A percentile compares a stretch with the other conserved stretches of the same genome.
phyloP scores from a whole-genome alignment of 2,888 invertebrate species.

The Agrochola macilenta region DNA sequence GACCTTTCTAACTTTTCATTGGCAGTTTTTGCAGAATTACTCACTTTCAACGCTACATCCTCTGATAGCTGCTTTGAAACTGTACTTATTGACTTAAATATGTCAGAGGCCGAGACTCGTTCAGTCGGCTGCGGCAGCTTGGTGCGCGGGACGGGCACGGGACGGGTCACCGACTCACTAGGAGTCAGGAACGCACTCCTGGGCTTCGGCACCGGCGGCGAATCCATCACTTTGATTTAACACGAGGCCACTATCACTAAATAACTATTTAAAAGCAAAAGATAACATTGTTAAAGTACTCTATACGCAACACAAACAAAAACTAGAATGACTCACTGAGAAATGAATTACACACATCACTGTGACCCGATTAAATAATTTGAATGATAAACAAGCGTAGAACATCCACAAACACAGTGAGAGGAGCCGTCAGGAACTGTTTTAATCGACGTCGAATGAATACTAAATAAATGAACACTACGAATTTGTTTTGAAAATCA shows the following conservation, averaged over 20 bases:
- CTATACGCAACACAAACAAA: constrained; percentile 68
- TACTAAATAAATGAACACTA: constrained; percentile 23
- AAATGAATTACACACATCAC: constrained; percentile 61
- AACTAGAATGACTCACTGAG: constrained; percentile 69
- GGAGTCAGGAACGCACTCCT: constrained; percentile 75
- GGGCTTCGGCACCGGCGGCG: constrained; percentile 86
- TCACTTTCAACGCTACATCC: constrained; percentile 90
- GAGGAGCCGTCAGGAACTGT: constrained; percentile 6
- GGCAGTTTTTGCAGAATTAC: constrained; percentile 82
- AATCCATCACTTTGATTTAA: constrained; percentile 78
- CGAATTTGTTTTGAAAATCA: constrained; percentile 51
- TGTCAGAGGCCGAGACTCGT: constrained; percentile 82
- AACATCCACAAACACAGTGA: constrained; percentile 28
- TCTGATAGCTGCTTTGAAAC: constrained; percentile 91
- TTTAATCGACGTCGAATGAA: constrained; percentile 23
- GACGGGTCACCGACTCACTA: constrained; percentile 81
- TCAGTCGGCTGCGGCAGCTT: constrained; percentile 78
- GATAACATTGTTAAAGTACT: constrained; percentile 73
- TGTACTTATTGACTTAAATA: constrained; percentile 87
- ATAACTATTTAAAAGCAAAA: constrained; percentile 65
- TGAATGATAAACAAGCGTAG: constrained; percentile 17
- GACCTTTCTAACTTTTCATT: constrained; percentile 85
- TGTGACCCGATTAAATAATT: constrained; percentile 64
- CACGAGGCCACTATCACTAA: constrained; percentile 60
- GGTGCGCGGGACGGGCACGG: constrained; percentile 90